Evolutionary conservation across 2,888 invertebrate species (phyloP).

Genomic region (Synanthedon andrenaeformis): DNA sequence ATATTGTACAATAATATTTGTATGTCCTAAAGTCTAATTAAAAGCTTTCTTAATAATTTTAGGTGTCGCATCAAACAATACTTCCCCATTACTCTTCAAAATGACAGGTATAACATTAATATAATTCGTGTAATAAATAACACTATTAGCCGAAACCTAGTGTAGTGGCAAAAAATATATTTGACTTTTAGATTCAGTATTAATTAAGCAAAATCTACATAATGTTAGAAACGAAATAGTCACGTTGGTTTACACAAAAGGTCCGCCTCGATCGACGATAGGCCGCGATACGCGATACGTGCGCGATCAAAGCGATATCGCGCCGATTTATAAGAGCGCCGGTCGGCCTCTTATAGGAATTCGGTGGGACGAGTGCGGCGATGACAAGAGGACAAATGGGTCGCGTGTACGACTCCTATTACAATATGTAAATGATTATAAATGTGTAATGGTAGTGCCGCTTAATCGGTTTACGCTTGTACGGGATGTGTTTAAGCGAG

Average conservation of each 20-base stretch:
- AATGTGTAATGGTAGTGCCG: background rate
- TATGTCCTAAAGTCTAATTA: no score
- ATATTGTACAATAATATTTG: no score
- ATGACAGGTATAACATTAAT: no score
- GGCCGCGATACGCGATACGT: background rate
- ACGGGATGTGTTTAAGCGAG: slow-evolving; percentile 2
- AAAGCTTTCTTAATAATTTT: no score
- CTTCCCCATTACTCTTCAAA: no score
- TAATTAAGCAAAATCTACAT: background rate
- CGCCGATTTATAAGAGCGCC: slow-evolving; percentile 1
- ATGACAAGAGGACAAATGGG: slow-evolving; percentile 2
- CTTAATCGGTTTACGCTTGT: slow-evolving; percentile 8
- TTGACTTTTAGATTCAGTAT: background rate
- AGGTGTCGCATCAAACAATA: no score
- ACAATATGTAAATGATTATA: slow-evolving; percentile 1
- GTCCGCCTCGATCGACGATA: background rate
- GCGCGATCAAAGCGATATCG: background rate
- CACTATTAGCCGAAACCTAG: no score
- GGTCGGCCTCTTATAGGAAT: background rate
- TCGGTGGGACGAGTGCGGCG: background rate
- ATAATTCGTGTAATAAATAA: no score
- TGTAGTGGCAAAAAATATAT: background rate
- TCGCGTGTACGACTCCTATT: background rate
- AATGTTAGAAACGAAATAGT: background rate
- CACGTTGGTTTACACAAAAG: background rate